Percentiles rank a stretch among this genome's conserved stretches.
Conservation (phyloP, 2,113 vertebrate species). For the Rhinolophus sinicus region DNA sequence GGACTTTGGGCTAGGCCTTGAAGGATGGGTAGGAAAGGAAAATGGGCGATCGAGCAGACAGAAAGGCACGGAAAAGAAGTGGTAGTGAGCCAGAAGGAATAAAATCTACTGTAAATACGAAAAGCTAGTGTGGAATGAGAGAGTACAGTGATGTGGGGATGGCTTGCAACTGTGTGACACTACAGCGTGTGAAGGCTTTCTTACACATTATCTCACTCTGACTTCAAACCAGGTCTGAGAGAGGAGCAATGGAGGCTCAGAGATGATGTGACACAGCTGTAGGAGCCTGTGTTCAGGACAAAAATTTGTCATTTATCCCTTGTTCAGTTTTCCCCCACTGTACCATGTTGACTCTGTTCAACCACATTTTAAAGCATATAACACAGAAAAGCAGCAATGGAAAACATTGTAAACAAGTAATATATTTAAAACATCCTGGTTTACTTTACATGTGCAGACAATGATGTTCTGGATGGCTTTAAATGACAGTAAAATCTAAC, state of each 20-base stretch:
- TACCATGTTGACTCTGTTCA: background rate
- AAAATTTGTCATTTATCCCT: background rate
- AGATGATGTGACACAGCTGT: background rate
- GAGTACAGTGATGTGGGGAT: background rate
- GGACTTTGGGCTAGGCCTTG: background rate
- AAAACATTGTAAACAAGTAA: constrained; percentile 38
- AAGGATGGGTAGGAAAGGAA: background rate
- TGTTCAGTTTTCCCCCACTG: background rate
- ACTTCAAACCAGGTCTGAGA: background rate
- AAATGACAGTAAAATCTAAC: background rate
- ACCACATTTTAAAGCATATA: background rate
- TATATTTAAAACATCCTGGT: background rate
- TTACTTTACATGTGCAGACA: constrained; percentile 36
- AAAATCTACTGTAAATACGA: background rate
- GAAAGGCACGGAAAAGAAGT: background rate
- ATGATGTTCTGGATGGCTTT: constrained; percentile 39
- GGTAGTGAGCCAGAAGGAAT: background rate
- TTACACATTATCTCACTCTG: background rate
- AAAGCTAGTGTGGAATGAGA: background rate
- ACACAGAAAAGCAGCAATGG: constrained; percentile 30
- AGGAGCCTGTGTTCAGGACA: background rate
- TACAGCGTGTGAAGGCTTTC: background rate
- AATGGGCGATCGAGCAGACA: background rate
- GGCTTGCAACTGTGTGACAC: background rate
- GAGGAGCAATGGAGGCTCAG: background rate